Percentiles rank a stretch among this genome's conserved stretches.
phyloP scores from a whole-genome alignment of 1,140 invertebrate genomes.

The Drosophila lacteicornis region DNA sequence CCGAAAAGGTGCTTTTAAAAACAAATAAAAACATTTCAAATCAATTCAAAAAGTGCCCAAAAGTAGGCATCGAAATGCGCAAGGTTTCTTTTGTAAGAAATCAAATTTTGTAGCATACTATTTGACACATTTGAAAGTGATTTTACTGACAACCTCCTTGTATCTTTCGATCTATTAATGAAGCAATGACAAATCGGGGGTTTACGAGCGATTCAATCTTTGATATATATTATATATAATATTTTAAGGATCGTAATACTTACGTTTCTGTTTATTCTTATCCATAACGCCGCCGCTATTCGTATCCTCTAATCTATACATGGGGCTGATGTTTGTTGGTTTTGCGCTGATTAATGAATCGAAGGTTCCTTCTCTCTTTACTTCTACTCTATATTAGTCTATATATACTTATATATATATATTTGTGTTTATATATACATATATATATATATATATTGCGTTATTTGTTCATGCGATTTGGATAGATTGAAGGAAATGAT shows the following conservation, averaged over 20 bases:
- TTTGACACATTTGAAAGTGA: too few relatives aligned
- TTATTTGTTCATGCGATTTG: slow-evolving; percentile 57
- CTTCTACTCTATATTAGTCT: slow-evolving; percentile 36
- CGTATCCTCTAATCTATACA: slow-evolving; percentile 84
- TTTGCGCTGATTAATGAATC: slow-evolving; percentile 53
- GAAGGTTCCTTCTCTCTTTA: slow-evolving; percentile 24
- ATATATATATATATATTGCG: slow-evolving; percentile 56
- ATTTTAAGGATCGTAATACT: slow-evolving; percentile 45
- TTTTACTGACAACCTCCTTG: too few relatives aligned
- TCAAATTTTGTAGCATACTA: too few relatives aligned
- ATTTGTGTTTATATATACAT: slow-evolving; percentile 34
- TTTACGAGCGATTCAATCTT: too few relatives aligned
- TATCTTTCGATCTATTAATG: too few relatives aligned
- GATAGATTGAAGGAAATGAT: slow-evolving; percentile 24
- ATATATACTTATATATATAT: slow-evolving; percentile 35
- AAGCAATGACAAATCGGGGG: too few relatives aligned
- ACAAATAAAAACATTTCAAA: too few relatives aligned
- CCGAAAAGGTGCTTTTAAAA: too few relatives aligned
- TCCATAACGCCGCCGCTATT: slow-evolving; percentile 83
- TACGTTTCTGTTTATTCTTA: slow-evolving; percentile 84
- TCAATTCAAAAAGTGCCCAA: too few relatives aligned
- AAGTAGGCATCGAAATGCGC: too few relatives aligned
- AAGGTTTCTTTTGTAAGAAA: too few relatives aligned
- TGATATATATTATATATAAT: too few relatives aligned
- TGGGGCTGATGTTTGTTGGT: slow-evolving; percentile 68